Evolutionary conservation across 2,113 vertebrate species (phyloP).

Genomic region (Bostrychus sinensis): DNA sequence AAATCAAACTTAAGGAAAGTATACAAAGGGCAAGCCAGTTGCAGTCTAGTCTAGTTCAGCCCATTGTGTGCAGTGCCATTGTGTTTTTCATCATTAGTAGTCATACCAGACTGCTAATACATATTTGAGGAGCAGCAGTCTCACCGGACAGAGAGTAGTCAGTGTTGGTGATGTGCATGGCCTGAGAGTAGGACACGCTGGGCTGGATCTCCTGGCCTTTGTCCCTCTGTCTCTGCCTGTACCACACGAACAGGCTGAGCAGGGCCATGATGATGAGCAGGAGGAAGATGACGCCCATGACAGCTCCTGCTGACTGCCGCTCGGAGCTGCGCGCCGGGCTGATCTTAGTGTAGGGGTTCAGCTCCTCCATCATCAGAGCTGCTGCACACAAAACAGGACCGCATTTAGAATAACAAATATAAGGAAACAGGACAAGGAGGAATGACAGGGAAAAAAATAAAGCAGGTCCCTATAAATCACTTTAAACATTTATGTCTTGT

Average conservation of each 20-base stretch:
- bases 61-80: too few species aligned
- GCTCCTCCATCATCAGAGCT: constrained; percentile 98
- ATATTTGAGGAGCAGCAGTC: constrained; percentile 32
- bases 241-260: constrained; percentile 95
- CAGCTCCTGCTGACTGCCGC: constrained; percentile 95
- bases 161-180: constrained; percentile 91
- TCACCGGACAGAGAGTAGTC: constrained; percentile 97
- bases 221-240: constrained; percentile 91
- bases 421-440: not conserved
- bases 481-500: too few species aligned
- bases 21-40: too few species aligned
- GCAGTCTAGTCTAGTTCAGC: too few species aligned
- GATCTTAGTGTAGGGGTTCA: constrained; percentile 99
- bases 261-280: constrained; percentile 94
- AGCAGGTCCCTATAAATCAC: too few species aligned
- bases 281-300: constrained; percentile 94
- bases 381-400: constrained; percentile 77
- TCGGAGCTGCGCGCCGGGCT: constrained; percentile 93
- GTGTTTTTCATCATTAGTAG: not conserved
- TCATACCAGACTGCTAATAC: not conserved
- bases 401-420: not conserved
- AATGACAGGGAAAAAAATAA: not conserved
- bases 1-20: too few species aligned
- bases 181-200: constrained; percentile 94
- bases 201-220: constrained; percentile 94